Base-by-base conservation (phyloP, 2,797 vertebrate species). In the Pseudochirops cupreus region DNA sequence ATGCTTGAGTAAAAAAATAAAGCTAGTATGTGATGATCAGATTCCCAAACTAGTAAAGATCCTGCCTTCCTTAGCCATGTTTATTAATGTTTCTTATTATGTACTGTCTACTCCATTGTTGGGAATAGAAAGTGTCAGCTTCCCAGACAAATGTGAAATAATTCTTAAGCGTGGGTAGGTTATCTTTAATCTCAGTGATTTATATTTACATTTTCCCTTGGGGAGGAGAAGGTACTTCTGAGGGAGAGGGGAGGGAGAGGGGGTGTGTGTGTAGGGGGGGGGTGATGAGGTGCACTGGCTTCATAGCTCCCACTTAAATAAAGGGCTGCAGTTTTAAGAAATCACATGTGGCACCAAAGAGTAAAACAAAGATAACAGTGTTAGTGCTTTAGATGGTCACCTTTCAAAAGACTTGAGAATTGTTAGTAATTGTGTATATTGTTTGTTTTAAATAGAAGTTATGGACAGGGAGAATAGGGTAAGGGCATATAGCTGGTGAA, bases 1-100 rank as follows among this genome's bases (percentile, higher is more conserved):
- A 0, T 91, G 87, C 92, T 94, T 95, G 90, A 91, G 90, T 94
- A 46, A 95, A 95, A 93, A 94, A 92, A 92, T 91, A 96, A 94
- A 96, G 95, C 89, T 56, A 94, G 91, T 93, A 56, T 39, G 52
- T 90, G 28, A 96, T 93, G 92, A 82, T 24, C 39, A 46, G 67
- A 24, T 82, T 82, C n/a, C 74, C 18, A 82, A 82, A 82, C 5
- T 82, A 46, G 74, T 67, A n/a, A 91, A 91, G 29, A 91, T 10
- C 91, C 95, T 94, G 92, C 54, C 54, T 95, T 93, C 92, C n/a
- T 96, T 96, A 96, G 39, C 18, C 94, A 28, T 46, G 46, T 52
- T 94, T 92, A 89, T 54, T 94, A 53, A 93, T 62, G 7, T 95
- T 58, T 39, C 74, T 39, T 96, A 94, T 95, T 93, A 39, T 54